Percentiles rank a stretch among this genome's conserved stretches.
Evolutionary conservation across 2,113 vertebrate genomes (phyloP).

Genomic region (Todiramphus chloris): DNA sequence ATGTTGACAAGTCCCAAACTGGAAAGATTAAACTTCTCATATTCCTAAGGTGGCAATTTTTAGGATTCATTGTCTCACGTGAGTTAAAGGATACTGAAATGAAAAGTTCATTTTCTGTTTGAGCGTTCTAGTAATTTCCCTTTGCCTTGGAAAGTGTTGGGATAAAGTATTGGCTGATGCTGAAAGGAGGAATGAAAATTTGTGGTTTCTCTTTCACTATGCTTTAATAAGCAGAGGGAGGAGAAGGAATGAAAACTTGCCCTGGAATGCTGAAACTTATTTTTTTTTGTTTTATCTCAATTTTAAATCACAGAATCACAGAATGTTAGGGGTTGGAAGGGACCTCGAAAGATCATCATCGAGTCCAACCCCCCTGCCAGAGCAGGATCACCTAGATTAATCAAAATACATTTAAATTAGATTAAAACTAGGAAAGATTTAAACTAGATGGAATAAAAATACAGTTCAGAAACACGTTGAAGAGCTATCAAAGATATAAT

Average conservation of each 20-base stretch:
- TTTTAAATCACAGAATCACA: background rate
- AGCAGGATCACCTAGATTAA: too few species aligned
- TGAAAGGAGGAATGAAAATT: background rate
- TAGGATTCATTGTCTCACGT: background rate
- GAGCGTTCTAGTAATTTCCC: background rate
- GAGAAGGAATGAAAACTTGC: background rate
- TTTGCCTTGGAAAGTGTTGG: background rate
- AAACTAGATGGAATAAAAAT: background rate
- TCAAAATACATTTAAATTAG: too few species aligned
- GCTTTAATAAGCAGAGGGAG: background rate
- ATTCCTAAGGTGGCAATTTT: background rate
- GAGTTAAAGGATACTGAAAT: background rate
- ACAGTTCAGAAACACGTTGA: background rate
- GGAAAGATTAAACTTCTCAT: background rate
- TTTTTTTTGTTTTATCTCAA: background rate
- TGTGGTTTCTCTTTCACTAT: background rate
- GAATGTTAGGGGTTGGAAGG: too few species aligned
- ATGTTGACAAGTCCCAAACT: background rate
- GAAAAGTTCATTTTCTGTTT: background rate
- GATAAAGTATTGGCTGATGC: background rate
- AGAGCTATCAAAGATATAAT: background rate
- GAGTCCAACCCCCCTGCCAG: too few species aligned
- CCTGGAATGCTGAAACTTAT: background rate
- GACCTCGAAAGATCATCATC: too few species aligned
- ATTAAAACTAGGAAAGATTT: too few species aligned